Percentiles rank a stretch among this genome's conserved stretches.
phyloP scores from a whole-genome alignment of 2,113 vertebrate species.

The Zonotrichia leucophrys region DNA sequence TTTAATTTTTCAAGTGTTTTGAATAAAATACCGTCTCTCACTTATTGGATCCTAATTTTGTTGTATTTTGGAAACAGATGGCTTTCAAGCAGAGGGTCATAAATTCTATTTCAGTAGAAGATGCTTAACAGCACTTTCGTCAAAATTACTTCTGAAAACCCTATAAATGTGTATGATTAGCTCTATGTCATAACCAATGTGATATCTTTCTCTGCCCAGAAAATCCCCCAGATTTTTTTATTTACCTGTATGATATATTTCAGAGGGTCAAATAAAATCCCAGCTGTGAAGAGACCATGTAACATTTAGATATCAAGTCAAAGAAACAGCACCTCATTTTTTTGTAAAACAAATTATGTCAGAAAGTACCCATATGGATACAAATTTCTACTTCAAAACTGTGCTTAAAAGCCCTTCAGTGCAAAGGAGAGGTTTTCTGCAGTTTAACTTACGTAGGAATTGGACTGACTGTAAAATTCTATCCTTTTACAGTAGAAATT shows the following conservation, averaged over 20 bases:
- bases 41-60: neutral
- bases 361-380: neutral
- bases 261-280: neutral
- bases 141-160: neutral
- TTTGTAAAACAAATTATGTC: neutral
- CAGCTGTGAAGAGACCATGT: neutral
- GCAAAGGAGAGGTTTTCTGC: neutral
- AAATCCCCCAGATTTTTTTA: neutral
- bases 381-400: neutral
- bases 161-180: neutral
- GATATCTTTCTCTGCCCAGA: neutral
- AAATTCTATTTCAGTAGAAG: neutral
- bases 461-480: neutral
- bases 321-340: neutral
- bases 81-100: neutral
- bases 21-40: neutral
- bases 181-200: neutral
- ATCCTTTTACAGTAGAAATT: neutral
- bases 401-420: neutral
- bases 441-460: neutral
- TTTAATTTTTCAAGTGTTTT: neutral
- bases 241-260: neutral
- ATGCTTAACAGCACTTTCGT: neutral
- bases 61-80: neutral
- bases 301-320: neutral